Percentiles rank a stretch among this genome's conserved stretches.
phyloP scores from a whole-genome alignment of 2,888 invertebrate genomes.

The Eurytoma adleriae region DNA sequence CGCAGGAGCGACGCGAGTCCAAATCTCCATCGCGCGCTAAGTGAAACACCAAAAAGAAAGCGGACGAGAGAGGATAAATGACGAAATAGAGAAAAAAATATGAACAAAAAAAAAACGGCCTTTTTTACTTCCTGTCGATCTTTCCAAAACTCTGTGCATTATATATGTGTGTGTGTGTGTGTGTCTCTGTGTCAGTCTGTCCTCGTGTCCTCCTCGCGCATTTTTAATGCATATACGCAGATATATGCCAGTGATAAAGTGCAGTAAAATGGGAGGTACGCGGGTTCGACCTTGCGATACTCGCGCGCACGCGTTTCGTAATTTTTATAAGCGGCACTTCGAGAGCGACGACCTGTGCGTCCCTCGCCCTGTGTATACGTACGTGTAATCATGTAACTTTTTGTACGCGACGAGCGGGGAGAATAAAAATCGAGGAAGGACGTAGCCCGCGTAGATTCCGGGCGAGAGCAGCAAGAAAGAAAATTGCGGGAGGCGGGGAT shows the following conservation, averaged over 20 bases:
- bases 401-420: neutral
- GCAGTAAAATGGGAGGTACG: conserved; percentile 28
- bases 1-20: too few species aligned
- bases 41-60: neutral
- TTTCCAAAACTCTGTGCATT: conserved; percentile 3
- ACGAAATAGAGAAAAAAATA: conserved; percentile 17
- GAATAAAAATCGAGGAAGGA: neutral
- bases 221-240: conserved; percentile 37
- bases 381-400: conserved; percentile 1
- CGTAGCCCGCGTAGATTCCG: too few species aligned
- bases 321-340: neutral
- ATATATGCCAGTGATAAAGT: conserved; percentile 45
- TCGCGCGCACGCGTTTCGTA: neutral
- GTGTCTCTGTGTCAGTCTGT: neutral
- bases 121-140: conserved; percentile 40
- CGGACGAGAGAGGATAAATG: neutral
- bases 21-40: neutral
- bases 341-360: too few species aligned
- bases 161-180: neutral
- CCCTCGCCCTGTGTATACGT: too few species aligned
- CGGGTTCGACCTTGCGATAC: neutral
- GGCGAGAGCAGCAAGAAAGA: neutral
- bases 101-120: conserved; percentile 25
- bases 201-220: neutral
- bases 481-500: conserved; percentile 32